Evolutionary conservation across 2,113 vertebrate genomes (phyloP).

Genomic region (Haemorhous mexicanus): DNA sequence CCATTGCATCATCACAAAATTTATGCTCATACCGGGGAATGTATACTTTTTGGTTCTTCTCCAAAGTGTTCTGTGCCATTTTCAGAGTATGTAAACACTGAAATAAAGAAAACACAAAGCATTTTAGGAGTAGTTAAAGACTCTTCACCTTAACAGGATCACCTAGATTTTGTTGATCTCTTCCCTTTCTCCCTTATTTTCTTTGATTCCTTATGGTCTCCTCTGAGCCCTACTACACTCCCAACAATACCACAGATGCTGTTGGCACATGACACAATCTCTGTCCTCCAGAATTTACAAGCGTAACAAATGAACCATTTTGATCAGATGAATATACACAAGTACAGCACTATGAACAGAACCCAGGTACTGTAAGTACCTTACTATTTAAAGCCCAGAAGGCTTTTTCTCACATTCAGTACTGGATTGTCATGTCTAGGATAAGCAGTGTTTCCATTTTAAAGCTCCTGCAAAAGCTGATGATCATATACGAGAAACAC

Average conservation of each 20-base stretch:
- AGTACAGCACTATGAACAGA: background rate
- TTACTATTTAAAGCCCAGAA: background rate
- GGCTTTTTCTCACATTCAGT: background rate
- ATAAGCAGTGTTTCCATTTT: background rate
- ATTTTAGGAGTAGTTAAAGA: background rate
- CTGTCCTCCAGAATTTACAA: background rate
- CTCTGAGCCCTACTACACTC: background rate
- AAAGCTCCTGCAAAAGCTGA: background rate
- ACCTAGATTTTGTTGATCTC: background rate
- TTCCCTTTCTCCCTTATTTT: background rate
- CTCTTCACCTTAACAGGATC: background rate
- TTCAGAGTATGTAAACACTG: constrained; percentile 90
- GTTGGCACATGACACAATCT: background rate
- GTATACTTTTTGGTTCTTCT: constrained; percentile 76
- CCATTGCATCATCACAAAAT: background rate
- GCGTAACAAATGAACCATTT: background rate
- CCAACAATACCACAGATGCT: rapidly evolving
- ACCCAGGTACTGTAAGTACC: background rate
- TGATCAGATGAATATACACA: background rate
- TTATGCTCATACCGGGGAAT: constrained; percentile 70
- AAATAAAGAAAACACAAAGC: constrained; percentile 45
- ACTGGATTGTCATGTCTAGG: background rate
- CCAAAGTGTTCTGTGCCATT: constrained; percentile 83
- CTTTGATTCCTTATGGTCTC: background rate
- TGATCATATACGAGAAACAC: background rate